phyloP scores from a whole-genome alignment of 2,797 vertebrate species.

The Merluccius polli region DNA sequence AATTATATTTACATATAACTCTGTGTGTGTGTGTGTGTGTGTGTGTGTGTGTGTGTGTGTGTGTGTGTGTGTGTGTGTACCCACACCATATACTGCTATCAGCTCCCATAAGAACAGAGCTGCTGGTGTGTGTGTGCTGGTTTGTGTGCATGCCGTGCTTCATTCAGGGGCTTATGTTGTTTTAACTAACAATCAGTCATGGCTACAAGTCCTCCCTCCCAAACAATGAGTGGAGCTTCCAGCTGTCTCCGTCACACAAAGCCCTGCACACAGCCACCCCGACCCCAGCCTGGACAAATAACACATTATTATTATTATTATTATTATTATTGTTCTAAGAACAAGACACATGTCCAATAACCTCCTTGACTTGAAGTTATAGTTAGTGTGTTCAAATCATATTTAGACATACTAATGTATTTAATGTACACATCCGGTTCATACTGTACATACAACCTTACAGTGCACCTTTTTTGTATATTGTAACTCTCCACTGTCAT shows the following conservation, averaged over 20 bases:
- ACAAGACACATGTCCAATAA: background rate
- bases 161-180: conserved; percentile 1
- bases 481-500: no score
- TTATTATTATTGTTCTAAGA: background rate
- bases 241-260: conserved; percentile 70
- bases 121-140: background rate
- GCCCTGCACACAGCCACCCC: conserved; percentile 56
- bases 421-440: no score
- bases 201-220: conserved; percentile 61
- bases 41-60: background rate
- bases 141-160: conserved; percentile 5
- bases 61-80: background rate
- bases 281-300: conserved; percentile 23
- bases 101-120: background rate
- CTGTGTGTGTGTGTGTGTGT: conserved; percentile 19
- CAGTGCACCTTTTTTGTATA: no score
- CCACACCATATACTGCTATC: background rate
- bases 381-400: background rate
- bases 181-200: conserved; percentile 45
- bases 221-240: conserved; percentile 68
- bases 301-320: conserved; percentile 5
- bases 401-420: no score
- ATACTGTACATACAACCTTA: no score
- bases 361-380: background rate
- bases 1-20: conserved; percentile 20